phyloP scores from a whole-genome alignment of 1,140 invertebrate genomes.

The Saccostrea glomerata region DNA sequence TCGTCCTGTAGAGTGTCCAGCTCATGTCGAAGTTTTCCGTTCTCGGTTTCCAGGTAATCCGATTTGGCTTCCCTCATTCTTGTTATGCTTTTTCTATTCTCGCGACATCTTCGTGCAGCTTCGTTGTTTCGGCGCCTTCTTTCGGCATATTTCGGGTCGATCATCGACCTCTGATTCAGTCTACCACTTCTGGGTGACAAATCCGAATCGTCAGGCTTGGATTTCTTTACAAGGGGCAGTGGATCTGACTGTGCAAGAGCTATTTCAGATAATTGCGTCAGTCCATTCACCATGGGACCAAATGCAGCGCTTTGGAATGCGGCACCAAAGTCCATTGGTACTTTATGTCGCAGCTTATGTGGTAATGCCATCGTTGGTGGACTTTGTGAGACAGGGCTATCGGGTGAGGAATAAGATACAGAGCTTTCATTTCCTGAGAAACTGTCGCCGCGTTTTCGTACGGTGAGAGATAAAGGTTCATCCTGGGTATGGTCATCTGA shows the following conservation, averaged over 20 bases:
- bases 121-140: constrained; percentile 75
- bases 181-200: constrained; percentile 2
- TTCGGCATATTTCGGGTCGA: constrained; percentile 73
- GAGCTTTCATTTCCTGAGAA: constrained; percentile 59
- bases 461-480: constrained; percentile 63
- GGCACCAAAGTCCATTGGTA: constrained; percentile 52
- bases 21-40: constrained; percentile 88
- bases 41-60: constrained; percentile 82
- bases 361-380: constrained; percentile 68
- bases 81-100: constrained; percentile 75
- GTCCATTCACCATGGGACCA: constrained; percentile 64
- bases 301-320: constrained; percentile 32
- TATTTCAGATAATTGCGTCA: constrained; percentile 75
- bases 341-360: constrained; percentile 72
- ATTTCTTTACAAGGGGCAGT: constrained; percentile 62
- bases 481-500: constrained; percentile 58
- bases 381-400: constrained; percentile 56
- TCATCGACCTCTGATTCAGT: constrained; percentile 53
- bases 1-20: constrained; percentile 93
- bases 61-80: constrained; percentile 79
- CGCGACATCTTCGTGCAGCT: constrained; percentile 75
- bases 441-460: constrained; percentile 49
- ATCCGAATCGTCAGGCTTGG: constrained; percentile 18
- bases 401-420: constrained; percentile 50
- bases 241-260: constrained; percentile 69